A percentile compares a stretch with the other conserved stretches of the same genome.
phyloP scores from a whole-genome alignment of 2,113 vertebrate species.

The Microcebus tavaratra region DNA sequence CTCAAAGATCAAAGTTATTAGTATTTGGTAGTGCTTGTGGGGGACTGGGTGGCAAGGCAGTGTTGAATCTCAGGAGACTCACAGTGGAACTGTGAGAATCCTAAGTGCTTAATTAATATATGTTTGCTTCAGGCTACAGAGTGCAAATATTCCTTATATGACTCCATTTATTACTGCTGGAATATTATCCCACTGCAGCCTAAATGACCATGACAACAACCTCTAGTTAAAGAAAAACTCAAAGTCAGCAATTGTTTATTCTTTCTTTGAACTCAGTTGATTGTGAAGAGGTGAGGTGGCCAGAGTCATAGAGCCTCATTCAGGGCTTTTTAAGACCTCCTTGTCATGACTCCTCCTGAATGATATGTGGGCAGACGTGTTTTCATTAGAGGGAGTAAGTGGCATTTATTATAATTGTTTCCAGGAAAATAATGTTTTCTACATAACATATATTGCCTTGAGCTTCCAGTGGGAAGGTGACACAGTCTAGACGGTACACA shows the following conservation, averaged over 20 bases:
- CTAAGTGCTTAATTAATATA: not conserved
- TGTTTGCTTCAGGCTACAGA: not conserved
- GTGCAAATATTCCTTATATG: not conserved
- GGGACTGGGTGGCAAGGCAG: not conserved
- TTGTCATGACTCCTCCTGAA: not conserved
- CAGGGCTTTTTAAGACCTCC: not conserved
- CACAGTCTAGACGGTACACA: not conserved
- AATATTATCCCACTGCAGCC: not conserved
- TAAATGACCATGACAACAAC: not conserved
- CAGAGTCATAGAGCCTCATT: not conserved
- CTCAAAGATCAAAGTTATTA: not conserved
- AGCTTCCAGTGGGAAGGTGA: not conserved
- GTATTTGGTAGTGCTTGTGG: not conserved
- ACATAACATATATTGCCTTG: not conserved
- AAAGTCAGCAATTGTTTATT: not conserved
- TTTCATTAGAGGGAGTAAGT: constrained; percentile 16
- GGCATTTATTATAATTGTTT: constrained; percentile 12
- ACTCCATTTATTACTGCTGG: not conserved
- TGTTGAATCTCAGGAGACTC: not conserved
- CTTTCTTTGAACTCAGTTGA: not conserved
- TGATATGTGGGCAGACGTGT: not conserved
- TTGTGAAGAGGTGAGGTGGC: not conserved
- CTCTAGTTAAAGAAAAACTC: not conserved
- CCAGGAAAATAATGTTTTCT: constrained; percentile 7
- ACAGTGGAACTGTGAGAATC: not conserved